phyloP scores from a whole-genome alignment of 2,113 vertebrate species.

The Megalops atlanticus region DNA sequence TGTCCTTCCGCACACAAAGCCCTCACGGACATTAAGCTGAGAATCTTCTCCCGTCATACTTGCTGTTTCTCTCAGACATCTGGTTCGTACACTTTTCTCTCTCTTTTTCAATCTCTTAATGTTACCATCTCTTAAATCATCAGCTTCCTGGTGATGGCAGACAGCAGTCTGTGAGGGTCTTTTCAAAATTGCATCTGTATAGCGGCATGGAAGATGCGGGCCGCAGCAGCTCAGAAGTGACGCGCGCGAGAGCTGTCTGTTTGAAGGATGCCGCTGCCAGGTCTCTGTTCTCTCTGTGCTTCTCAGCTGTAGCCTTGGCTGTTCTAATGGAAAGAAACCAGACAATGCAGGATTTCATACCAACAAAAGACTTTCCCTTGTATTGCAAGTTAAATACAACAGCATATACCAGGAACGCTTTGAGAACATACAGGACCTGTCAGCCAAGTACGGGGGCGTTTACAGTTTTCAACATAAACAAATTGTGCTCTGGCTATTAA shows the following conservation, averaged over 20 bases:
- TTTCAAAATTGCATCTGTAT: conserved; percentile 12
- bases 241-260: background rate
- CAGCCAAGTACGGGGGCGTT: no score
- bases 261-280: conserved; percentile 5
- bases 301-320: background rate
- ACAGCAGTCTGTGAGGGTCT: background rate
- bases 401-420: background rate
- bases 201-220: background rate
- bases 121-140: conserved; percentile 6
- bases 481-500: no score
- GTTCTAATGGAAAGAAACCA: background rate
- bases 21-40: background rate
- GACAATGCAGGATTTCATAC: background rate
- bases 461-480: background rate
- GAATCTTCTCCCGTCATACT: background rate
- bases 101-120: background rate
- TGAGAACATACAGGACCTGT: background rate
- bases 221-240: background rate
- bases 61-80: background rate
- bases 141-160: background rate
- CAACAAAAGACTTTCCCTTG: background rate
- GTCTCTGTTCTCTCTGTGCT: background rate
- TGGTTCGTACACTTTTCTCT: background rate
- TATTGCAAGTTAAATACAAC: background rate
- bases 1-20: background rate